Percentiles rank a stretch among this genome's conserved stretches.
phyloP scores from a whole-genome alignment of 2,113 vertebrate genomes.

The Gymnobelideus leadbeateri region DNA sequence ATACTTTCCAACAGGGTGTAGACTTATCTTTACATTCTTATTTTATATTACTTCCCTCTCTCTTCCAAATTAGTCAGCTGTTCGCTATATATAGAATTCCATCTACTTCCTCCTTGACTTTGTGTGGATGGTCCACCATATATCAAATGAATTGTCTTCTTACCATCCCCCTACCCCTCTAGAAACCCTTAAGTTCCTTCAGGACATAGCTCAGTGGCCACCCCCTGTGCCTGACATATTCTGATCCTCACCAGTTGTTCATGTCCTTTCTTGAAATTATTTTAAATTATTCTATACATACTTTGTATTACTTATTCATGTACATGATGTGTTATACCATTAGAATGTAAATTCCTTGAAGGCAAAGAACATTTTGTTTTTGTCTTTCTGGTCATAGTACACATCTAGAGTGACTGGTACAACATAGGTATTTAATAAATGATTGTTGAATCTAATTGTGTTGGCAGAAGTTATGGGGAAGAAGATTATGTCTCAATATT shows the following conservation, averaged over 20 bases:
- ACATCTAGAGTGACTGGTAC: not conserved
- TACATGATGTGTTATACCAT: not conserved
- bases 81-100: not conserved
- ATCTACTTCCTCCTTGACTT: not conserved
- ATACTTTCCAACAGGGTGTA: not conserved
- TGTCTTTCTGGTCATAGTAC: not conserved
- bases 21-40: not conserved
- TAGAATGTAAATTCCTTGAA: not conserved
- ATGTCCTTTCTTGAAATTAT: not conserved
- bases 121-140: not conserved
- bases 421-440: not conserved
- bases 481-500: not conserved
- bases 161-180: not conserved
- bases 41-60: not conserved
- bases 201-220: not conserved
- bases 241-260: not conserved
- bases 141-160: not conserved
- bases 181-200: not conserved
- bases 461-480: not conserved
- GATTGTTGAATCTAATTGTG: not conserved
- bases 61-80: not conserved
- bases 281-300: not conserved
- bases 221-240: not conserved
- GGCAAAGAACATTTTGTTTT: not conserved
- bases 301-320: not conserved